Conservation (phyloP, 2,797 vertebrate species). For the Coccyzus lansbergi region DNA sequence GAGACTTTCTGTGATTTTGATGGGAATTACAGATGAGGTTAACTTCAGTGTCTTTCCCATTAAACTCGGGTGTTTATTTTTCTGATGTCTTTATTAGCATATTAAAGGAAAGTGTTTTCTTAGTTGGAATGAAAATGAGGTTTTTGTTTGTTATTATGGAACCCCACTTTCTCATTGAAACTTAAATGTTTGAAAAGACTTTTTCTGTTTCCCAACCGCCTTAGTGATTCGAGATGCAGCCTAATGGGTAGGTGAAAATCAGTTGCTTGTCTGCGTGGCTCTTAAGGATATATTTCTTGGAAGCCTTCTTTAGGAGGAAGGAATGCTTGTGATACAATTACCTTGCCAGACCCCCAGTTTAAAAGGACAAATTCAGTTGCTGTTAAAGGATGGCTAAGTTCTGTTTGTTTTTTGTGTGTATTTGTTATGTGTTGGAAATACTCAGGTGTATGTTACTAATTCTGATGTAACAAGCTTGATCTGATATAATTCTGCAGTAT, state of each 20-base stretch:
- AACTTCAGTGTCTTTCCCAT: not conserved
- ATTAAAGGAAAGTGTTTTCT: not conserved
- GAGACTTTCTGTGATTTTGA: not conserved
- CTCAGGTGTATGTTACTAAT: not conserved
- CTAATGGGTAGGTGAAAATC: not conserved
- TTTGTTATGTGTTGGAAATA: not conserved
- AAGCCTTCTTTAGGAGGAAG: not conserved
- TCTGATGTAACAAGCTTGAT: not conserved
- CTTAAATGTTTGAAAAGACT: not conserved
- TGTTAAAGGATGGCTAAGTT: not conserved
- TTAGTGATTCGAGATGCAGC: not conserved
- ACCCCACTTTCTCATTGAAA: not conserved
- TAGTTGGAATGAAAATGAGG: not conserved
- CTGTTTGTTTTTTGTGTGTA: not conserved
- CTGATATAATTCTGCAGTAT: too few species aligned
- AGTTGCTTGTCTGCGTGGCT: not conserved
- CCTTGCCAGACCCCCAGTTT: not conserved
- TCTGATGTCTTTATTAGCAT: not conserved
- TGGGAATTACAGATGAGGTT: not conserved
- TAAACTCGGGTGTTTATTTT: not conserved
- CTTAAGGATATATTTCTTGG: not conserved
- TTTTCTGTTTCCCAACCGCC: not conserved
- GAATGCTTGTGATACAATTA: not conserved
- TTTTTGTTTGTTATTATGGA: not conserved
- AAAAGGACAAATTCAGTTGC: not conserved